Evolutionary conservation across 2,888 invertebrate species (phyloP).

Genomic region (Ceramica pisi): DNA sequence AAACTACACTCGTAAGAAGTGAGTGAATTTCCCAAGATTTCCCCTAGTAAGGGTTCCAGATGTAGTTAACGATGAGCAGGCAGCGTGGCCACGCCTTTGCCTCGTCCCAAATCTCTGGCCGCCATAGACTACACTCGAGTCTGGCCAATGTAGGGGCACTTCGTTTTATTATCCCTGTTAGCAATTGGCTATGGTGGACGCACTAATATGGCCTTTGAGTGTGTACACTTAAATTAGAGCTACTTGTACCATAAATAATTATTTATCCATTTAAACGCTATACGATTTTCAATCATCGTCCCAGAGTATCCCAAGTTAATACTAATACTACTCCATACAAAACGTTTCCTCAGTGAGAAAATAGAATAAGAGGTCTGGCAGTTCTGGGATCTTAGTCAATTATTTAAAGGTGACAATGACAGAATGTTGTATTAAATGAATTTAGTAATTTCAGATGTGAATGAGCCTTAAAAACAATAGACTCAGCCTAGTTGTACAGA

Average conservation of each 20-base stretch:
- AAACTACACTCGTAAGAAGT: background rate
- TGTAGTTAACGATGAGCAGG: constrained; percentile 46
- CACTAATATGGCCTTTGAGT: background rate
- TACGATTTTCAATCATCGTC: too few species aligned
- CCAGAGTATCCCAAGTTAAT: too few species aligned
- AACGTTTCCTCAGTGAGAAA: too few species aligned
- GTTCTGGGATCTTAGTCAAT: too few species aligned
- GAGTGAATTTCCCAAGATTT: constrained; percentile 2
- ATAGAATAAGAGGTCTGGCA: too few species aligned
- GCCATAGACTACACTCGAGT: constrained; percentile 35
- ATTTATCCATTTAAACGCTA: background rate
- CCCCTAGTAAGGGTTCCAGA: constrained; percentile 52
- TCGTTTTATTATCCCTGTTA: constrained; percentile 45
- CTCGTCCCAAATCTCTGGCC: constrained; percentile 44
- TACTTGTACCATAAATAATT: background rate
- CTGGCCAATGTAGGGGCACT: constrained; percentile 27
- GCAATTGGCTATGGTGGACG: constrained; percentile 33
- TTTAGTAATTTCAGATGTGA: too few species aligned
- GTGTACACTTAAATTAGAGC: background rate
- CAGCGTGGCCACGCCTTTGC: constrained; percentile 55
- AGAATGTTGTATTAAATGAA: too few species aligned
- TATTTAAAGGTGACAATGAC: too few species aligned
- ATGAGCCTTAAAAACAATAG: too few species aligned
- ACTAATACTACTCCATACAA: too few species aligned
- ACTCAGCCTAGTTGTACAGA: too few species aligned